phyloP scores from a whole-genome alignment of 2,113 vertebrate species.

The Cephalopholis sonnerati region DNA sequence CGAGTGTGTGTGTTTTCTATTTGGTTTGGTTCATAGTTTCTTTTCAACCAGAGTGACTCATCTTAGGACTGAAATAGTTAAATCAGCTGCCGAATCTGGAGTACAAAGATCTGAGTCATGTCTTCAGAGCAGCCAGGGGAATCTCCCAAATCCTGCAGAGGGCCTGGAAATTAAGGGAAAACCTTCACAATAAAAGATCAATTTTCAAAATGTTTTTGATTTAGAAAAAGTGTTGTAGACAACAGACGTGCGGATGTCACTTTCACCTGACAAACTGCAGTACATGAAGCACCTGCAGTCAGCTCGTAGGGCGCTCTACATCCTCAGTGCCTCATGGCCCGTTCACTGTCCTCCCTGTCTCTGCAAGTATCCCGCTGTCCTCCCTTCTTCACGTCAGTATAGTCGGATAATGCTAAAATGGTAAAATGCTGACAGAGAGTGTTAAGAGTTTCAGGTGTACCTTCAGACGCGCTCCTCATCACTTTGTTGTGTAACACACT shows the following conservation, averaged over 20 bases:
- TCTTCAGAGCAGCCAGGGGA: background rate
- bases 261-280: too few relatives aligned
- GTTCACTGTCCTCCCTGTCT: background rate
- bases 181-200: background rate
- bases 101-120: background rate
- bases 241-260: background rate
- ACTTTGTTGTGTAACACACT: background rate
- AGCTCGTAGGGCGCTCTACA: background rate
- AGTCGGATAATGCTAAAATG: background rate
- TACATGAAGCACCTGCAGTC: background rate
- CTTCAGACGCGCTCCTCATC: background rate
- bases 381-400: fast-evolving
- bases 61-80: background rate
- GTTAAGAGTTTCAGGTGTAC: background rate
- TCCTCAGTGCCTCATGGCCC: background rate
- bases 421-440: too few relatives aligned
- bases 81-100: slow-evolving; percentile 9
- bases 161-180: background rate
- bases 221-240: background rate
- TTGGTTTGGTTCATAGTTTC: background rate
- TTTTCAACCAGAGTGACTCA: slow-evolving; percentile 29
- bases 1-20: slow-evolving; percentile 20
- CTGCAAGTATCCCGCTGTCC: background rate
- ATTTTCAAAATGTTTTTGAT: background rate
- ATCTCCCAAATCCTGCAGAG: background rate